Evolutionary conservation across 2,888 invertebrate species (phyloP).

Genomic region (Chironomus riparius): DNA sequence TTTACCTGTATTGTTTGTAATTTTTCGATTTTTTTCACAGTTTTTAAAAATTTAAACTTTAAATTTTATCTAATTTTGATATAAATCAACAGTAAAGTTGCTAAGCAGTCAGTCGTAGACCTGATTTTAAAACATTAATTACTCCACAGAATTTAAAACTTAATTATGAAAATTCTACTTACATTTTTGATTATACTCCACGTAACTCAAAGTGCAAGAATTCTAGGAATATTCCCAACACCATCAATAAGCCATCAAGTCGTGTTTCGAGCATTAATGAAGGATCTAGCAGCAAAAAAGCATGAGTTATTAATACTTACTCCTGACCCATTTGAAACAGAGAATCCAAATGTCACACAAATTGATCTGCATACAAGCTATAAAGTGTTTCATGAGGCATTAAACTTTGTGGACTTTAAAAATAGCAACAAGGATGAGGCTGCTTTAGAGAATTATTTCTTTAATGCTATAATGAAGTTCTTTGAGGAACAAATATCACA

Average conservation of each 20-base stretch:
- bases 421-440: neutral
- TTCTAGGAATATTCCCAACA: constrained; percentile 39
- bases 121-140: no score
- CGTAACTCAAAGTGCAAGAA: neutral
- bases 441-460: neutral
- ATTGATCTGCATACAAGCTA: constrained; percentile 14
- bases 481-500: constrained; percentile 27
- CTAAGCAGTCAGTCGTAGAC: no score
- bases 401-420: neutral
- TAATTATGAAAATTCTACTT: no score
- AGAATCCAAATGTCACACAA: constrained; percentile 22
- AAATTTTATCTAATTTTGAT: no score
- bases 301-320: constrained; percentile 33
- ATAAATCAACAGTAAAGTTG: no score
- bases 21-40: no score
- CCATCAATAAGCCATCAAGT: constrained; percentile 39
- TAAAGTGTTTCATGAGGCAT: neutral
- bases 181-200: neutral
- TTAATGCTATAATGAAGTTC: constrained; percentile 29
- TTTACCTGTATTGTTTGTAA: no score
- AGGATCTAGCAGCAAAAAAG: constrained; percentile 36
- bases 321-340: neutral
- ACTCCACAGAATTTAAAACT: no score
- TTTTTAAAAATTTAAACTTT: no score
- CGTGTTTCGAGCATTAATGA: constrained; percentile 36